A percentile compares a stretch with the other conserved stretches of the same genome.
These are phyloP conservation scores for Excalfactoria chinensis DNA, from an alignment of 2,113 vertebrate genomes.

Conservation along the genomic window DNA sequence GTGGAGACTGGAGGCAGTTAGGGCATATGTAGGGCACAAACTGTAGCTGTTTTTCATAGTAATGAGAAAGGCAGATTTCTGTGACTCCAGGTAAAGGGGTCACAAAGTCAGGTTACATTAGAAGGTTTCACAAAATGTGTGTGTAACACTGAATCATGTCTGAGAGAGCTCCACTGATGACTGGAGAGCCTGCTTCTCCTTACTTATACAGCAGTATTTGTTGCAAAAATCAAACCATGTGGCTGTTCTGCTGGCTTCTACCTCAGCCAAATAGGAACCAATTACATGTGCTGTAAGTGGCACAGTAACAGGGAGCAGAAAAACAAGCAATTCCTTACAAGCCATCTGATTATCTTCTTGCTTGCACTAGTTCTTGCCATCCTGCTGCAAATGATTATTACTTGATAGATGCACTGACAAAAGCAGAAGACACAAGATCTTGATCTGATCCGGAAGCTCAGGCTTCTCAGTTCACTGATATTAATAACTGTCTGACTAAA, in stretches of 20 bases:
- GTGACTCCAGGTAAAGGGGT: neutral
- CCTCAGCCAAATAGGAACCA: neutral
- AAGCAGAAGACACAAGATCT: neutral
- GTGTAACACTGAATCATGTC: neutral
- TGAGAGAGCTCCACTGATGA: neutral
- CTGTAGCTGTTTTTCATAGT: neutral
- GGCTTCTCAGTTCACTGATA: neutral
- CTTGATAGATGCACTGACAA: neutral
- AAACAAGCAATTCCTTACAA: neutral
- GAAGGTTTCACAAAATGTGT: neutral
- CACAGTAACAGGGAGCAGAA: rapidly evolving
- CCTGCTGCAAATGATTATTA: neutral
- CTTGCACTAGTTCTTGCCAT: neutral
- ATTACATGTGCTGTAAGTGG: neutral
- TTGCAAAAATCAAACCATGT: neutral
- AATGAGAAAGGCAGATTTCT: neutral
- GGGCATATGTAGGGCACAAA: neutral
- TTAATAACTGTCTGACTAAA: neutral
- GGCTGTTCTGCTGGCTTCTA: neutral
- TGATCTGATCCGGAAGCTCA: neutral
- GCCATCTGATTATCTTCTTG: neutral
- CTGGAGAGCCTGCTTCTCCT: neutral
- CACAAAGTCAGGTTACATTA: neutral
- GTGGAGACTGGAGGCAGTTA: neutral
- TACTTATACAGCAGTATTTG: neutral